These are phyloP conservation scores for Pseudorasbora parva DNA, from an alignment of 2,113 vertebrate genomes.

Conservation along the genomic window DNA sequence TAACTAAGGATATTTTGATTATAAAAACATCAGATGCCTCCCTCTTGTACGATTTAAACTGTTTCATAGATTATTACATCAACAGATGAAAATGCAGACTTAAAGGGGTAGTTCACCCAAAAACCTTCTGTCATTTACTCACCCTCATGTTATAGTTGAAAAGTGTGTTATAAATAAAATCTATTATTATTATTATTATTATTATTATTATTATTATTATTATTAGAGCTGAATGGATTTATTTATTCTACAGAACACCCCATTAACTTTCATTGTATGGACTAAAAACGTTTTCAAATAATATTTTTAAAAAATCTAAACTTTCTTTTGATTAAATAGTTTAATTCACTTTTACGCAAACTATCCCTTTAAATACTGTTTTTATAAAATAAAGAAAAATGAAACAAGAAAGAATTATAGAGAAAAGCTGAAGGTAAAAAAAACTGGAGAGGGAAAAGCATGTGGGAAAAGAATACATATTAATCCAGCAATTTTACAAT, in stretches of 20 bases:
- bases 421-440: background rate
- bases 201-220: too few relatives aligned
- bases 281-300: too few relatives aligned
- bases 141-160: background rate
- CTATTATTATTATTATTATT: too few relatives aligned
- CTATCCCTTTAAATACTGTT: background rate
- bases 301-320: too few relatives aligned
- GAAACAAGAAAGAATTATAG: background rate
- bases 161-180: too few relatives aligned
- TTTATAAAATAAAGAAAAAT: background rate
- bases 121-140: background rate
- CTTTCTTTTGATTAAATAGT: background rate
- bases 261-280: background rate
- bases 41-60: background rate
- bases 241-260: background rate
- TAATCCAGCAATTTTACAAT: slow-evolving; percentile 21
- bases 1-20: slow-evolving; percentile 10
- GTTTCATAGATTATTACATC: slow-evolving; percentile 3
- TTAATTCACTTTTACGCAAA: background rate
- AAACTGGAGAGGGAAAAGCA: background rate
- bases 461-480: background rate
- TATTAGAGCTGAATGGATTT: background rate
- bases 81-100: background rate
- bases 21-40: background rate
- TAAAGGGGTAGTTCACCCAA: background rate